Conservation (phyloP, 2,888 invertebrate genomes). For the Callosobruchus maculatus region DNA sequence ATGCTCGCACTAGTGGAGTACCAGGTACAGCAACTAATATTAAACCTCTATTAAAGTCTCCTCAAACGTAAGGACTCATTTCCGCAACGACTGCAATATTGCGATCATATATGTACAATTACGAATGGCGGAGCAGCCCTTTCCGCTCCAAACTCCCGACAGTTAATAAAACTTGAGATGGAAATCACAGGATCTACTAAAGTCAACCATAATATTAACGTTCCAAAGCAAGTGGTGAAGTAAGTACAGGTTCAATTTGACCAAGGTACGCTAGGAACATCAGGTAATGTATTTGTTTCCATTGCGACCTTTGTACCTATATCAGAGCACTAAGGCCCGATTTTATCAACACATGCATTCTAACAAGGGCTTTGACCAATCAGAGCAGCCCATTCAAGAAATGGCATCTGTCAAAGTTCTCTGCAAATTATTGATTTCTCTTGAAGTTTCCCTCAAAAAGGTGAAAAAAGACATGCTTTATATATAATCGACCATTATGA, state of each 20-base stretch:
- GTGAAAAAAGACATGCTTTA: too few relatives aligned
- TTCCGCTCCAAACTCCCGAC: neutral
- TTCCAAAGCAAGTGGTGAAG: neutral
- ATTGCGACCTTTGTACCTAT: neutral
- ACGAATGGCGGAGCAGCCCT: neutral
- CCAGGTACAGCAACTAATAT: neutral
- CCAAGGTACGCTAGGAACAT: neutral
- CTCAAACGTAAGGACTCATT: neutral
- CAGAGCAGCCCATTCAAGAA: too few relatives aligned
- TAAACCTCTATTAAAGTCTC: neutral
- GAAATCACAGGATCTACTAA: neutral
- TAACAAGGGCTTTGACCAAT: too few relatives aligned
- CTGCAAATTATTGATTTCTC: too few relatives aligned
- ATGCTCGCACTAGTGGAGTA: too few relatives aligned
- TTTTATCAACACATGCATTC: too few relatives aligned
- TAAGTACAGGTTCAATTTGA: neutral
- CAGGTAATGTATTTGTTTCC: neutral
- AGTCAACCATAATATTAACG: neutral
- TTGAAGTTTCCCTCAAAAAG: too few relatives aligned
- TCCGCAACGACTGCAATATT: neutral
- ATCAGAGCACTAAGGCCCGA: too few relatives aligned
- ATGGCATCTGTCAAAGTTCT: too few relatives aligned
- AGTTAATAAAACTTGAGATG: neutral
- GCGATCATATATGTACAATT: neutral
- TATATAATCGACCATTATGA: too few relatives aligned